phyloP scores from a whole-genome alignment of 2,888 invertebrate species.

The Hirtodrosophila histrioides region DNA sequence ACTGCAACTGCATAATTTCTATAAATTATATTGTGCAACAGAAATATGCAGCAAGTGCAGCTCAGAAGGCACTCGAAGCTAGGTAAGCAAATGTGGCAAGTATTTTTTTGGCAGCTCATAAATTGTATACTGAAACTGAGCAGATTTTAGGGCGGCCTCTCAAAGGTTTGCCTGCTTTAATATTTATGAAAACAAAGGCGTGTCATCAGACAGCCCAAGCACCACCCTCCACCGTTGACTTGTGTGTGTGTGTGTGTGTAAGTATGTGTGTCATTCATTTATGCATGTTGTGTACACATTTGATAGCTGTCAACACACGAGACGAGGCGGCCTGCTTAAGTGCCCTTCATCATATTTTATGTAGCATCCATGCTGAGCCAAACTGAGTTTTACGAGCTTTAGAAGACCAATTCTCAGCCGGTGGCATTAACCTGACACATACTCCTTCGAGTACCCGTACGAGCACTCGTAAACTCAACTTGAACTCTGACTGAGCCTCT shows the following conservation, averaged over 20 bases:
- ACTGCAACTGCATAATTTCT: constrained; percentile 45
- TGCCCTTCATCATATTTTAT: constrained; percentile 76
- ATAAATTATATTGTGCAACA: constrained; percentile 45
- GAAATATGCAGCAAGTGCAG: constrained; percentile 2
- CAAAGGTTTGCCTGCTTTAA: constrained; percentile 60
- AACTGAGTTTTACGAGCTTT: constrained; percentile 61
- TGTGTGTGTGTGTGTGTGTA: constrained; percentile 12
- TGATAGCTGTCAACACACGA: constrained; percentile 70
- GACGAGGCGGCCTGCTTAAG: constrained; percentile 60
- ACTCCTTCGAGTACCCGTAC: constrained; percentile 24
- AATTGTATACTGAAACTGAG: constrained; percentile 38
- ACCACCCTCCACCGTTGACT: not conserved
- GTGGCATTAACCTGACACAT: constrained; percentile 54
- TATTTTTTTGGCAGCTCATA: constrained; percentile 45
- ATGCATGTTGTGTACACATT: constrained; percentile 72
- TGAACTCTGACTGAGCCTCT: constrained; percentile 41
- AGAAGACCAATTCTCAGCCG: constrained; percentile 65
- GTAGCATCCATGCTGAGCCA: constrained; percentile 49
- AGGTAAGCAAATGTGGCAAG: constrained; percentile 57
- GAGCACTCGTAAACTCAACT: constrained; percentile 52
- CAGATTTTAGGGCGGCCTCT: constrained; percentile 41
- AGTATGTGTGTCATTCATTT: constrained; percentile 61
- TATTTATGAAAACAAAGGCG: constrained; percentile 71
- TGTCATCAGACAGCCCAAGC: constrained; percentile 33
- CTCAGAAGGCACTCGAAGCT: constrained; percentile 17